Percentiles rank a stretch among this genome's conserved stretches.
Conservation (phyloP, 1,140 invertebrate genomes). For the Metopolophium dirhodum region DNA sequence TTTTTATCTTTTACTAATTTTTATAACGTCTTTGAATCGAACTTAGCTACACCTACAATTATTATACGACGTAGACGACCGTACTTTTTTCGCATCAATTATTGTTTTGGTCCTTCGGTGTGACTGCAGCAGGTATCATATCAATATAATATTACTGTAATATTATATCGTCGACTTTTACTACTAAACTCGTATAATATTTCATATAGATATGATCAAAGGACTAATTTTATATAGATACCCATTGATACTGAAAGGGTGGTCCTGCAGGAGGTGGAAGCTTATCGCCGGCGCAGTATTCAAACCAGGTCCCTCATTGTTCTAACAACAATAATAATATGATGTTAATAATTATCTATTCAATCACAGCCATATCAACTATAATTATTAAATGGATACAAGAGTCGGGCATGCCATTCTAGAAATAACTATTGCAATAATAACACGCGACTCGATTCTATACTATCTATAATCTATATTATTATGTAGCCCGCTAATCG, state of each 20-base stretch:
- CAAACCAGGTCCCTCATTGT: background rate
- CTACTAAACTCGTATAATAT: background rate
- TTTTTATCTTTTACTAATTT: background rate
- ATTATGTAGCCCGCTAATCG: background rate
- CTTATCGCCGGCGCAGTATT: background rate
- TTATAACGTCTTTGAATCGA: background rate
- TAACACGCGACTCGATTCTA: background rate
- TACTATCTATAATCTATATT: background rate
- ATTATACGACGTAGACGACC: too few species aligned
- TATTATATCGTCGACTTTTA: background rate
- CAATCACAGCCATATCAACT: background rate
- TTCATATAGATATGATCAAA: background rate
- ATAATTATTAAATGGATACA: too few species aligned
- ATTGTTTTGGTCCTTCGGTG: too few species aligned
- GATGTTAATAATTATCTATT: background rate
- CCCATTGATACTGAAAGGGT: background rate
- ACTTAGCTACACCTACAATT: background rate
- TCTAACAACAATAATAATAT: background rate
- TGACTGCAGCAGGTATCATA: too few species aligned
- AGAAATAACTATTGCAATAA: background rate
- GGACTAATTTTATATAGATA: background rate
- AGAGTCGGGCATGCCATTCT: background rate
- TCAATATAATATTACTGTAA: too few species aligned
- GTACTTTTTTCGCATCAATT: too few species aligned
- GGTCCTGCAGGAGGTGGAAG: background rate